Percentiles rank a stretch among this genome's conserved stretches.
Evolutionary conservation across 2,113 vertebrate species (phyloP).

Genomic region (Oenanthe oenanthe): DNA sequence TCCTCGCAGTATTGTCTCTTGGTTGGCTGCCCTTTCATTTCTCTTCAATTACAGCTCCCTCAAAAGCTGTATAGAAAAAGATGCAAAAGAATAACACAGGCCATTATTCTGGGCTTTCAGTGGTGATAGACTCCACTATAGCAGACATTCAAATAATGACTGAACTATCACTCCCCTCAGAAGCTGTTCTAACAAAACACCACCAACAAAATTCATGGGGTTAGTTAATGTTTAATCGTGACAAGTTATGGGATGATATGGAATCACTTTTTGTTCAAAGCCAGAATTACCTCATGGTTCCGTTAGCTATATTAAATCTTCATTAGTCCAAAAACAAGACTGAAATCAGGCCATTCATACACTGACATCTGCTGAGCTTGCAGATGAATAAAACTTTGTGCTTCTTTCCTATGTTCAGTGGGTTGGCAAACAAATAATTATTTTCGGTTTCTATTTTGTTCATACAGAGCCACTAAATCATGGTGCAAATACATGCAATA

Average conservation of each 20-base stretch:
- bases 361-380: constrained; percentile 70
- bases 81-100: constrained; percentile 61
- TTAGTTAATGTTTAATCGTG: background rate
- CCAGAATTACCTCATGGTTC: constrained; percentile 30
- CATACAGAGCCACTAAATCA: constrained; percentile 35
- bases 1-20: constrained; percentile 54
- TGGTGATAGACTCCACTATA: constrained; percentile 39
- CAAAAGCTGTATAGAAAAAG: constrained; percentile 62
- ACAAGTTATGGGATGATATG: constrained; percentile 35
- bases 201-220: constrained; percentile 12
- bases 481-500: constrained; percentile 22
- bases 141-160: constrained; percentile 27
- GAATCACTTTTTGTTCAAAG: constrained; percentile 52
- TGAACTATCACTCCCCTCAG: constrained; percentile 15
- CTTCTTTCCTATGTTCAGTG: constrained; percentile 28
- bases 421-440: constrained; percentile 69
- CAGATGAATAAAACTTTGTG: constrained; percentile 73
- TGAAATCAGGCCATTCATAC: constrained; percentile 68
- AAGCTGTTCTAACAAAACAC: constrained; percentile 21
- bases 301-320: constrained; percentile 53
- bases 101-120: constrained; percentile 58
- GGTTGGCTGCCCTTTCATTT: constrained; percentile 58
- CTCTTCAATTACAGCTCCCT: constrained; percentile 57
- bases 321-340: constrained; percentile 53
- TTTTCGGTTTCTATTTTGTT: constrained; percentile 59